Conservation (phyloP, 2,113 vertebrate genomes). For the Lates calcarifer region DNA sequence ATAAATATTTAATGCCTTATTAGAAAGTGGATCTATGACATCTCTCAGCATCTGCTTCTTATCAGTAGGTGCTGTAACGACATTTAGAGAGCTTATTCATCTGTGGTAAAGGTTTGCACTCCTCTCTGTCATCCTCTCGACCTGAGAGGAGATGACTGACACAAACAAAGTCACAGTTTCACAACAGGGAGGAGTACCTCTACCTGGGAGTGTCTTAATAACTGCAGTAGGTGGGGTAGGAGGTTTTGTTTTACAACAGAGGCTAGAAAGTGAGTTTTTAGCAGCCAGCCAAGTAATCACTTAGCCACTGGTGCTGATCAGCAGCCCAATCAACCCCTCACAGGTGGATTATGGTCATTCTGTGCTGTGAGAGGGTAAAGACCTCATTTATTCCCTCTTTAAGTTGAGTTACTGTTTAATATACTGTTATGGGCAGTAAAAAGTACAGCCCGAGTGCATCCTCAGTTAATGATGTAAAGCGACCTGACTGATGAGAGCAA, state of each 20-base stretch:
- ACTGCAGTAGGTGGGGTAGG: not conserved
- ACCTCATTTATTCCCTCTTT: too few species aligned
- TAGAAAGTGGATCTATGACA: too few species aligned
- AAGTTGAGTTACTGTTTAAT: too few species aligned
- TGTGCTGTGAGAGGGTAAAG: too few species aligned
- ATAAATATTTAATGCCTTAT: too few species aligned
- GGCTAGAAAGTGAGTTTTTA: conserved; percentile 6
- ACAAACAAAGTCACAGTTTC: not conserved
- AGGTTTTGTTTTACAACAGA: not conserved
- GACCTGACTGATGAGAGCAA: conserved; percentile 4
- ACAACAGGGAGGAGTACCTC: not conserved
- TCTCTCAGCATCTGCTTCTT: too few species aligned
- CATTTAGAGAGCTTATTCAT: too few species aligned
- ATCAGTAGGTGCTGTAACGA: too few species aligned
- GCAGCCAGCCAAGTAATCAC: not conserved
- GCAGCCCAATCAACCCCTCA: too few species aligned
- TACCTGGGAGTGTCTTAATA: not conserved
- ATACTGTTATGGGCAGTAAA: not conserved
- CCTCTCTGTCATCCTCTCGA: not conserved
- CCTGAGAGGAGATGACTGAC: not conserved
- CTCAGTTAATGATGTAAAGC: not conserved
- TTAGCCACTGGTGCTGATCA: not conserved
- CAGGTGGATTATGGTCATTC: too few species aligned
- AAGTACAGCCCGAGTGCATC: not conserved
- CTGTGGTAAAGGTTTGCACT: too few species aligned